Conservation (phyloP, 1,140 invertebrate species). For the Drosophila littoralis region DNA sequence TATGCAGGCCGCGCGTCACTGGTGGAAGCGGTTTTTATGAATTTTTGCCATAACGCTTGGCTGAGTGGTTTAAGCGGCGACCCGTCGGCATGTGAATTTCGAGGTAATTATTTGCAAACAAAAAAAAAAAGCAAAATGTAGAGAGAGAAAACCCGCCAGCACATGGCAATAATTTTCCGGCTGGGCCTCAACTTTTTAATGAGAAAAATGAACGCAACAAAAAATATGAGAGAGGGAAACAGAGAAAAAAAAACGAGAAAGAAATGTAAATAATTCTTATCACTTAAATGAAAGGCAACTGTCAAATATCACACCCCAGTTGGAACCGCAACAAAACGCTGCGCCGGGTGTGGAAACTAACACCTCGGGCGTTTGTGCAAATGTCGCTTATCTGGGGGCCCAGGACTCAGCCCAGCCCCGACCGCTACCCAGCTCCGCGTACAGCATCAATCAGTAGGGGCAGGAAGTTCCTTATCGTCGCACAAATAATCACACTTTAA, state of each 20-base stretch:
- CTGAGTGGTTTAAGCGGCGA: constrained; percentile 74
- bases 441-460: constrained; percentile 45
- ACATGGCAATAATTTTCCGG: constrained; percentile 70
- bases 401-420: constrained; percentile 21
- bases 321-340: constrained; percentile 48
- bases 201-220: constrained; percentile 59
- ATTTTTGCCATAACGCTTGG: constrained; percentile 74
- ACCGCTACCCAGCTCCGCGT: background rate
- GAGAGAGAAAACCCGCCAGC: constrained; percentile 42
- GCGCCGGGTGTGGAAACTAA: constrained; percentile 64
- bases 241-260: constrained; percentile 19
- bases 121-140: constrained; percentile 32
- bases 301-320: constrained; percentile 73
- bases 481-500: constrained; percentile 47
- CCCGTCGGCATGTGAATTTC: constrained; percentile 50
- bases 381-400: constrained; percentile 61
- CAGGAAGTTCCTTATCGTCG: constrained; percentile 65
- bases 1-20: constrained; percentile 28
- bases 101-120: constrained; percentile 78
- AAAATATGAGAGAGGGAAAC: constrained; percentile 1
- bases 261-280: constrained; percentile 79
- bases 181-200: constrained; percentile 73
- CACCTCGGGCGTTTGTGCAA: constrained; percentile 59
- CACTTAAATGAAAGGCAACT: constrained; percentile 60
- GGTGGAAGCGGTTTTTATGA: constrained; percentile 59